Conservation (phyloP, 2,888 invertebrate genomes). For the Agonopterix alstromeriana region DNA sequence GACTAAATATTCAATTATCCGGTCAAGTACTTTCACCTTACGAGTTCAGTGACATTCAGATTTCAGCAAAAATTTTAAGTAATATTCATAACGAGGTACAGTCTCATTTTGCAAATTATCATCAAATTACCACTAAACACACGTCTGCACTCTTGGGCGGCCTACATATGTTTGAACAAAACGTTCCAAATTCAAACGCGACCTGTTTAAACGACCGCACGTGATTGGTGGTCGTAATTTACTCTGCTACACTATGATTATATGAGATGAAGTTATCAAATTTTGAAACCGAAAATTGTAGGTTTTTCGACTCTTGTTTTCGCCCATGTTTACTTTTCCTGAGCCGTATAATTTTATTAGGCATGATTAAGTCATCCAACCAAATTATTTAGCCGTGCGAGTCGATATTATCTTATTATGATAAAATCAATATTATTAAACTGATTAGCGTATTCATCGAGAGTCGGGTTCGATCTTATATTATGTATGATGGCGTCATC, state of each 20-base stretch:
- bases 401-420: slow-evolving; percentile 5
- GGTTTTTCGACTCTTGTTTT: slow-evolving; percentile 46
- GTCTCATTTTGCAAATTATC: slow-evolving; percentile 42
- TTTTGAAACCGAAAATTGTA: slow-evolving; percentile 53
- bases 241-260: slow-evolving; percentile 50
- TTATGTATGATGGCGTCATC: slow-evolving; percentile 9
- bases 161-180: slow-evolving; percentile 37
- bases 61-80: slow-evolving; percentile 24
- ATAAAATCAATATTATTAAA: slow-evolving; percentile 15
- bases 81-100: slow-evolving; percentile 21
- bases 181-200: slow-evolving; percentile 50
- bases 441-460: slow-evolving; percentile 11
- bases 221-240: slow-evolving; percentile 53
- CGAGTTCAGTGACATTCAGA: slow-evolving; percentile 45
- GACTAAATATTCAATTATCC: slow-evolving; percentile 54
- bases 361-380: slow-evolving; percentile 40
- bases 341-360: slow-evolving; percentile 49
- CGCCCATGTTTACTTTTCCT: slow-evolving; percentile 53
- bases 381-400: slow-evolving; percentile 5
- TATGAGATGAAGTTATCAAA: slow-evolving; percentile 65
- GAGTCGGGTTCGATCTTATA: slow-evolving; percentile 2
- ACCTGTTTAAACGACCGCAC: slow-evolving; percentile 29
- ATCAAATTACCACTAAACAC: slow-evolving; percentile 50
- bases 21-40: slow-evolving; percentile 40
- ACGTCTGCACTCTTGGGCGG: slow-evolving; percentile 40